Conservation (phyloP, 2,113 vertebrate genomes). For the Speoplatyrhinus poulsoni region DNA sequence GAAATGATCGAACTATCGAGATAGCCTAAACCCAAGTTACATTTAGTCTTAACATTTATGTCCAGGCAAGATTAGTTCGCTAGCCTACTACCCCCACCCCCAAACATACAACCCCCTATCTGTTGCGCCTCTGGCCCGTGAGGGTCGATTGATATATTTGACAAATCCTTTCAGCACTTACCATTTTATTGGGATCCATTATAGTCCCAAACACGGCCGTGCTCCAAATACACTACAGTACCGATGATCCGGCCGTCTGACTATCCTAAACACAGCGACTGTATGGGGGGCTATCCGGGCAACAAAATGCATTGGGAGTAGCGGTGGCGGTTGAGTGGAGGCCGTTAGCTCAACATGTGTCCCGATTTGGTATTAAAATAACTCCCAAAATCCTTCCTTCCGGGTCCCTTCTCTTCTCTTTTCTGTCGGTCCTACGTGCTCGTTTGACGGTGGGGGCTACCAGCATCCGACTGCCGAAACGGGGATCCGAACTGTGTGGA, state of each 20-base stretch:
- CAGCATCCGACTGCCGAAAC: conserved; percentile 55
- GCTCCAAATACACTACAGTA: conserved; percentile 17
- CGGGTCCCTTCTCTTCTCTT: conserved; percentile 30
- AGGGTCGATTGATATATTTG: not conserved
- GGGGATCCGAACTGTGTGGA: conserved; percentile 16
- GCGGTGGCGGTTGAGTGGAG: conserved; percentile 49
- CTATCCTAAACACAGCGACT: conserved; percentile 55
- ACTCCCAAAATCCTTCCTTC: conserved; percentile 40
- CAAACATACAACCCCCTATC: conserved; percentile 4
- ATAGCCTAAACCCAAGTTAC: conserved; percentile 38
- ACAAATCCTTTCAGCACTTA: conserved; percentile 52
- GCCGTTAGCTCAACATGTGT: conserved; percentile 78
- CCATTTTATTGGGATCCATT: conserved; percentile 81
- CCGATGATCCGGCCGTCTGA: conserved; percentile 41
- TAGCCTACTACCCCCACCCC: conserved; percentile 45
- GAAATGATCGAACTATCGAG: not conserved
- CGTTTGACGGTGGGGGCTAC: conserved; percentile 36
- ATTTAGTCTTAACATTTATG: conserved; percentile 11
- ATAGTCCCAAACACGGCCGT: conserved; percentile 19
- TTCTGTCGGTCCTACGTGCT: conserved; percentile 31
- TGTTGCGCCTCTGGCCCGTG: not conserved
- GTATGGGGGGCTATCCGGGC: conserved; percentile 45
- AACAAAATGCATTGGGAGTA: conserved; percentile 56
- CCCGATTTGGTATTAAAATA: conserved; percentile 70
- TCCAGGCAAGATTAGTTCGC: conserved; percentile 26